Evolutionary conservation across 1,140 invertebrate species (phyloP).

Genomic region (Melitaea cinxia): DNA sequence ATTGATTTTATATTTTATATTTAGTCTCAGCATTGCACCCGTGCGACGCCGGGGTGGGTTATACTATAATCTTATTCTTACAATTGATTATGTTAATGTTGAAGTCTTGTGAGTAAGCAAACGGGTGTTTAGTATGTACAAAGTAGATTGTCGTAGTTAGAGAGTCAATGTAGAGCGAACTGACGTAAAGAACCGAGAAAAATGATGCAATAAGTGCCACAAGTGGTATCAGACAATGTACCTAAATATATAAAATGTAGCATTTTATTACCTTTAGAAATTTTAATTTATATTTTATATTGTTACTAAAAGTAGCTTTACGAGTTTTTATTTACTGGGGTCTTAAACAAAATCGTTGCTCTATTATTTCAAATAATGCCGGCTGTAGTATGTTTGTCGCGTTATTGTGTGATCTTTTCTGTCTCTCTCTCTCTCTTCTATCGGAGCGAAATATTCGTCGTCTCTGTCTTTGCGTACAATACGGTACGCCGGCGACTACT

Average conservation of each 20-base stretch:
- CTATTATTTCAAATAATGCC: constrained; percentile 11
- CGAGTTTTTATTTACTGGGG: not conserved
- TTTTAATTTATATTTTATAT: not conserved
- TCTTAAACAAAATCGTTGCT: not conserved
- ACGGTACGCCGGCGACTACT: not conserved
- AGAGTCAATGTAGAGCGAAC: constrained; percentile 15
- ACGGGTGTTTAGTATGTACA: not conserved
- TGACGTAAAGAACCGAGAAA: not conserved
- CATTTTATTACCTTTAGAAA: not conserved
- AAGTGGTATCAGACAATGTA: constrained; percentile 8
- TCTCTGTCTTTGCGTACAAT: constrained; percentile 17
- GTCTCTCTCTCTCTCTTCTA: constrained; percentile 10
- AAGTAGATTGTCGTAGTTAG: constrained; percentile 1
- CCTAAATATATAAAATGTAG: too few species aligned
- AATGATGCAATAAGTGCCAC: constrained; percentile 22
- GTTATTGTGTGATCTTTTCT: not conserved
- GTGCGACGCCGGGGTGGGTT: too few species aligned
- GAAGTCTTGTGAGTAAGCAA: not conserved
- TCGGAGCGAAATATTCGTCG: not conserved
- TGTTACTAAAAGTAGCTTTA: not conserved
- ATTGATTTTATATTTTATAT: too few species aligned
- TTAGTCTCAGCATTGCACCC: too few species aligned
- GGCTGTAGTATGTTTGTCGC: not conserved
- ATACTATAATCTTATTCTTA: not conserved
- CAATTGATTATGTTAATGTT: not conserved